Percentiles rank a stretch among this genome's conserved stretches.
Evolutionary conservation across 2,888 invertebrate species (phyloP).

Genomic region (Drosophila hamatofila): DNA sequence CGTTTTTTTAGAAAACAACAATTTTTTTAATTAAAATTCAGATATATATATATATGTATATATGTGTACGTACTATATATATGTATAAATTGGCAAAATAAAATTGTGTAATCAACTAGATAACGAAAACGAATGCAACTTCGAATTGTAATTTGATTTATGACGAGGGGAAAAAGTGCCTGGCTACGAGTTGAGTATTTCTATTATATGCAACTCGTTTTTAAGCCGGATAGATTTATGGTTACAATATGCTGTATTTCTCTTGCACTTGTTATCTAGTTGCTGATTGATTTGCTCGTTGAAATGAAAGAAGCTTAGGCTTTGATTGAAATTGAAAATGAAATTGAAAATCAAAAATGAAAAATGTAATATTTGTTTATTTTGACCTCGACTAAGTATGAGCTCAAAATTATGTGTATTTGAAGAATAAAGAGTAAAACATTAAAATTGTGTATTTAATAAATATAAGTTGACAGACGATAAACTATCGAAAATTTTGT

Average conservation of each 20-base stretch:
- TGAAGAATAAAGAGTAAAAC: not conserved
- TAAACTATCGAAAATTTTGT: not conserved
- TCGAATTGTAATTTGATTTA: conserved; percentile 54
- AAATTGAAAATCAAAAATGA: not conserved
- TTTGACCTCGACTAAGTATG: not conserved
- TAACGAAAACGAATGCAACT: conserved; percentile 23
- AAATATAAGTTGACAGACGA: no score
- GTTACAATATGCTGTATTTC: conserved; percentile 19
- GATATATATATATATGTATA: not conserved
- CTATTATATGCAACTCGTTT: conserved; percentile 11
- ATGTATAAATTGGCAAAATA: conserved; percentile 13
- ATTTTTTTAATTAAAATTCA: conserved; percentile 19
- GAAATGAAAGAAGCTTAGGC: not conserved
- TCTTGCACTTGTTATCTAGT: conserved; percentile 8
- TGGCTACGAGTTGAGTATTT: conserved; percentile 1
- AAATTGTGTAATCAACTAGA: conserved; percentile 47
- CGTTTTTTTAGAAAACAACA: conserved; percentile 23
- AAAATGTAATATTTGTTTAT: not conserved
- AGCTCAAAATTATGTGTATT: not conserved
- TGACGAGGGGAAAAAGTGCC: conserved; percentile 10
- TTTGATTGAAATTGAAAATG: not conserved
- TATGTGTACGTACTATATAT: not conserved
- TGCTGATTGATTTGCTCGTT: not conserved
- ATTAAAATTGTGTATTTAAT: not conserved
- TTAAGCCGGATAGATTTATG: conserved; percentile 23